Conservation (phyloP, 2,113 vertebrate species). For the Melozone crissalis region DNA sequence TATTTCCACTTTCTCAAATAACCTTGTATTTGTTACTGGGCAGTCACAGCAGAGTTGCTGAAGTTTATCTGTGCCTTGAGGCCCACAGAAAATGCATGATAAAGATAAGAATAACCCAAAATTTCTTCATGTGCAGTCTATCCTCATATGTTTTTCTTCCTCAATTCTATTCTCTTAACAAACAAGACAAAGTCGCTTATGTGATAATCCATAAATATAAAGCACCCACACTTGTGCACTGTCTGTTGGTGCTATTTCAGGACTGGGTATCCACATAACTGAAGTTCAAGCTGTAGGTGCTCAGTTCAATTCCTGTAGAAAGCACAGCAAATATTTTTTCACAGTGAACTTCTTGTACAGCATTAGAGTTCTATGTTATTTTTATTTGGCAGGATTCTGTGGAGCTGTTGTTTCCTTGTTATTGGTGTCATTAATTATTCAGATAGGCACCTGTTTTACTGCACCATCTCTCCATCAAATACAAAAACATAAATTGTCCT, state of each 20-base stretch:
- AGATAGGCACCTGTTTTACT: background rate
- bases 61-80: background rate
- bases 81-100: background rate
- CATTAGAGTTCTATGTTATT: background rate
- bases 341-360: background rate
- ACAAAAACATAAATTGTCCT: background rate
- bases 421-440: background rate
- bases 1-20: background rate
- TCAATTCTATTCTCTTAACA: background rate
- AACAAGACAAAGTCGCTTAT: background rate
- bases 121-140: background rate
- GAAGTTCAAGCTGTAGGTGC: background rate
- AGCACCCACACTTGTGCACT: rapidly evolving
- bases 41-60: background rate
- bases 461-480: background rate
- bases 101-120: background rate
- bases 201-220: background rate
- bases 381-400: background rate
- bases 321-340: background rate
- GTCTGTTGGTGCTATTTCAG: background rate
- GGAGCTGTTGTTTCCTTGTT: background rate
- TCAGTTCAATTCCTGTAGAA: background rate
- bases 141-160: background rate
- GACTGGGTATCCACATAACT: background rate
- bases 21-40: background rate